Conservation (phyloP, 2,888 invertebrate genomes). For the Celastrina argiolus region DNA sequence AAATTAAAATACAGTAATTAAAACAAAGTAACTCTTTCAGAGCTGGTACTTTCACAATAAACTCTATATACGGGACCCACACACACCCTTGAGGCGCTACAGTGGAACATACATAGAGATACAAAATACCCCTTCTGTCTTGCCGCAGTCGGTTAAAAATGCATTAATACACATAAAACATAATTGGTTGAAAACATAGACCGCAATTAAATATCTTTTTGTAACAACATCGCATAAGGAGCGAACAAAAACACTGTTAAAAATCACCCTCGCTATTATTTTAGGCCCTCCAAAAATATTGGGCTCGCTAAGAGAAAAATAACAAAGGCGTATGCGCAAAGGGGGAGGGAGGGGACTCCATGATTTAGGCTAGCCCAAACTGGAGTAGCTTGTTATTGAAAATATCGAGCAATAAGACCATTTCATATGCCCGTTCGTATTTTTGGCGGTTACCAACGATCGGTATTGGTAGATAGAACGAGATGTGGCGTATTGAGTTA, state of each 20-base stretch:
- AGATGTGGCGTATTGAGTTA: background rate
- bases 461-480: too few relatives aligned
- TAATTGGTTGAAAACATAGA: background rate
- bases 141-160: too few relatives aligned
- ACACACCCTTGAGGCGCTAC: too few relatives aligned
- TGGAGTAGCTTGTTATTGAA: conserved; percentile 14
- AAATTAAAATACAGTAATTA: too few relatives aligned
- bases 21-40: too few relatives aligned
- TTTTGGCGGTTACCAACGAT: background rate
- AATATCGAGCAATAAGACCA: conserved; percentile 16
- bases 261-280: conserved; percentile 54
- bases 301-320: conserved; percentile 59
- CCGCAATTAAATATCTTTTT: background rate
- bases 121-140: too few relatives aligned
- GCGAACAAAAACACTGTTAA: conserved; percentile 50
- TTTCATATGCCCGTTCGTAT: background rate
- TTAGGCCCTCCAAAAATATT: conserved; percentile 67
- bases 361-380: conserved; percentile 27
- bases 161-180: too few relatives aligned
- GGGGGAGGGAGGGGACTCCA: conserved; percentile 23
- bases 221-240: conserved; percentile 37
- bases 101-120: too few relatives aligned
- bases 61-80: too few relatives aligned
- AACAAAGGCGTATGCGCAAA: conserved; percentile 46
- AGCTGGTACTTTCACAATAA: too few relatives aligned